These are phyloP conservation scores for Flabesymbios commensalis DNA, from an alignment of 2,888 invertebrate genomes.

Conservation along the genomic window DNA sequence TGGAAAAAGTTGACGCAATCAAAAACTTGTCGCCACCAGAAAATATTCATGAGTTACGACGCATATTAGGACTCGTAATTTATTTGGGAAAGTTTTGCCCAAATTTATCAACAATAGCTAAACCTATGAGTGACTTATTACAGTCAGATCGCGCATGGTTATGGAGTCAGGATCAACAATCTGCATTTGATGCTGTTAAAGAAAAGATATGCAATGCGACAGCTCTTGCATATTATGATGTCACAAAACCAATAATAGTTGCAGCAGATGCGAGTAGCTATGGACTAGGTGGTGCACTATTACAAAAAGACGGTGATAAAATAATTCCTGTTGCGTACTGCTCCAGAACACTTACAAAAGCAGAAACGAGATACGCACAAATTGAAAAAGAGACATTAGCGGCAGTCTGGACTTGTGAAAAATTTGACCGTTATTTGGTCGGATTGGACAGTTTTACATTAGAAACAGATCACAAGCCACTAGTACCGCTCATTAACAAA, in stretches of 20 bases:
- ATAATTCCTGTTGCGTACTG: background rate
- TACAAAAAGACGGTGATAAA: background rate
- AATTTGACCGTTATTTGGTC: background rate
- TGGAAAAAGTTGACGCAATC: conserved; percentile 22
- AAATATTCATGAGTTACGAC: background rate
- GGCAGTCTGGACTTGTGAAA: conserved; percentile 6
- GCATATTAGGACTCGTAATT: background rate
- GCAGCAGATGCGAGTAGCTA: background rate
- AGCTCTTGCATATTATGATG: conserved; percentile 3
- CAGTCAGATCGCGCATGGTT: conserved; percentile 20
- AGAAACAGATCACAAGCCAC: conserved; percentile 10
- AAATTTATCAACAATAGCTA: background rate
- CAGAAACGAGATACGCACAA: conserved; percentile 6
- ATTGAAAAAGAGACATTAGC: conserved; percentile 12
- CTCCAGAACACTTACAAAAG: conserved; percentile 6
- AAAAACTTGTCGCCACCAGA: conserved; percentile 21
- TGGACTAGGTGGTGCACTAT: conserved; percentile 26
- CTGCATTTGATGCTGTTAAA: conserved; percentile 3
- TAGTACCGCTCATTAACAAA: conserved; percentile 10
- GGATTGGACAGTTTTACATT: background rate
- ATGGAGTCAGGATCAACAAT: background rate
- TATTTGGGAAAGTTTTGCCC: background rate
- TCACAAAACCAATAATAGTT: background rate
- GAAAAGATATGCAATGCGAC: background rate
- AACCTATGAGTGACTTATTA: conserved; percentile 11